These are phyloP conservation scores for Dioctria rufipes DNA, from an alignment of 2,888 invertebrate species.

Conservation along the genomic window DNA sequence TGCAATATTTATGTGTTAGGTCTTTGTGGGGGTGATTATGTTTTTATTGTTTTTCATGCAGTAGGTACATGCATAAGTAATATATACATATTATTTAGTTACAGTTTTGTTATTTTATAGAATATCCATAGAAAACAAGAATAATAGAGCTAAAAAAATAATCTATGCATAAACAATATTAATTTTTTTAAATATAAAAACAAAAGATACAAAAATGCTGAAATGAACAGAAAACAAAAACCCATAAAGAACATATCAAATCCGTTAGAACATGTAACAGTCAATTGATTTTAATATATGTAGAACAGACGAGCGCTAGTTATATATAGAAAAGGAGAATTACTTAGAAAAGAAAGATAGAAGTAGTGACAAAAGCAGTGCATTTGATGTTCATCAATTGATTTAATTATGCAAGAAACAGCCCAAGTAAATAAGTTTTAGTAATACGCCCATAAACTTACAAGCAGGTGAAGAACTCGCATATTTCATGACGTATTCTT, in stretches of 20 bases:
- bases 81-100: not conserved
- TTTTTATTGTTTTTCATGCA: slow-evolving; percentile 10
- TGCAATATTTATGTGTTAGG: not conserved
- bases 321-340: not conserved
- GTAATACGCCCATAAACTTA: slow-evolving; percentile 34
- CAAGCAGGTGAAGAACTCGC: slow-evolving; percentile 43
- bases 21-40: not conserved
- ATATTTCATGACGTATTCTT: slow-evolving; percentile 29
- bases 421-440: not conserved
- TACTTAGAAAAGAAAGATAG: slow-evolving; percentile 16
- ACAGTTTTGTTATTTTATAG: not conserved
- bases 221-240: not conserved
- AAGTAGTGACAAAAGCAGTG: slow-evolving; percentile 24
- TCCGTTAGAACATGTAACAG: too few relatives aligned
- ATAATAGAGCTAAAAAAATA: not conserved
- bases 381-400: not conserved
- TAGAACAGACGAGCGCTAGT: not conserved
- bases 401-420: not conserved
- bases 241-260: not conserved
- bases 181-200: not conserved
- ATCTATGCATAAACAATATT: not conserved
- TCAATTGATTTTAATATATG: not conserved
- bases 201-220: not conserved
- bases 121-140: not conserved
- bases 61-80: slow-evolving; percentile 4